These are phyloP conservation scores for Anguilla pacifica DNA, from an alignment of 2,797 vertebrate species.

Conservation along the genomic window DNA sequence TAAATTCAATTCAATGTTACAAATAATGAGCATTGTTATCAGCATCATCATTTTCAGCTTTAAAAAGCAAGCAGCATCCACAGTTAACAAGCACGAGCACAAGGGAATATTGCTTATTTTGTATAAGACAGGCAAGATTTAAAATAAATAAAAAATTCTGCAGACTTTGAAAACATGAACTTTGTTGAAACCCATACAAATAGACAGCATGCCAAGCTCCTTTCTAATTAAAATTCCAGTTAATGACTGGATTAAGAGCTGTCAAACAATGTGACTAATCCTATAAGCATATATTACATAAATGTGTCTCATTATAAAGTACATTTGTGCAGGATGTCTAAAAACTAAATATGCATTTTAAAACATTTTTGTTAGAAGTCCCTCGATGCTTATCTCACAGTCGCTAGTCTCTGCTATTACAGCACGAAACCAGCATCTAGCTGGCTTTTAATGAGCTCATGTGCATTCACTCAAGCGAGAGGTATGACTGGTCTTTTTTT, in stretches of 20 bases:
- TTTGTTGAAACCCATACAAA: constrained; percentile 12
- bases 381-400: not conserved
- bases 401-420: not conserved
- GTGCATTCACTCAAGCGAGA: not conserved
- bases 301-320: not conserved
- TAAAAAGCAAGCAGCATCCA: not conserved
- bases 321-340: constrained; percentile 1
- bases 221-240: not conserved
- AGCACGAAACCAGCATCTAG: not conserved
- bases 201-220: not conserved
- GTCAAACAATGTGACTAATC: constrained; percentile 13
- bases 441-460: not conserved
- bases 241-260: constrained; percentile 10
- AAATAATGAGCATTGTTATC: not conserved
- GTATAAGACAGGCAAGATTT: not conserved
- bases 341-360: not conserved
- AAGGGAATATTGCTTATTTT: not conserved
- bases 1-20: not conserved
- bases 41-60: not conserved
- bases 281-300: constrained; percentile 12
- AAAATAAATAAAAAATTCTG: not conserved
- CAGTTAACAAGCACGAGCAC: not conserved
- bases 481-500: not conserved
- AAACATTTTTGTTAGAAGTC: not conserved
- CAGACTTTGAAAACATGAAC: not conserved